Evolutionary conservation across 2,113 vertebrate species (phyloP).

Genomic region (Tamias sibiricus): DNA sequence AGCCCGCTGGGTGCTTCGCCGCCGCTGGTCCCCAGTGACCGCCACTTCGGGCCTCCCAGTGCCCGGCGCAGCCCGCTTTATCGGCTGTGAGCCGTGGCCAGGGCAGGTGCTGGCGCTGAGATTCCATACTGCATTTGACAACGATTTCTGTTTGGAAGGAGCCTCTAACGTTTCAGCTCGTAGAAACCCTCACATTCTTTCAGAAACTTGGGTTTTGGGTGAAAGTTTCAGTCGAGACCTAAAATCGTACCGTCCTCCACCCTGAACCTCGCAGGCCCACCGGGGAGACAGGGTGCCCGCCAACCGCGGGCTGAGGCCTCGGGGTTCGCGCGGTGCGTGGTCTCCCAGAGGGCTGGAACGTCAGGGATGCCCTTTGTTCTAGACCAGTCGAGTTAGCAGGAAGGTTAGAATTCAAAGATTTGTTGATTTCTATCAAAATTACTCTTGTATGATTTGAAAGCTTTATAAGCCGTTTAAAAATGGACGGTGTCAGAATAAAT

Average conservation of each 20-base stretch:
- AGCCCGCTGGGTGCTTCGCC: background rate
- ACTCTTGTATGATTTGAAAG: background rate
- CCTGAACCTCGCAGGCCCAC: background rate
- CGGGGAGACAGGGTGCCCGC: background rate
- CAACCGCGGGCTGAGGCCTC: background rate
- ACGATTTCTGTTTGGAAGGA: background rate
- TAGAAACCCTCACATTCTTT: background rate
- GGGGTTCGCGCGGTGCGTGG: background rate
- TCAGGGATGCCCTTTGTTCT: background rate
- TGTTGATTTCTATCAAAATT: background rate
- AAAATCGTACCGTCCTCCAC: background rate
- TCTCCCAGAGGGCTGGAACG: background rate
- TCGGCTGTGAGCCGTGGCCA: background rate
- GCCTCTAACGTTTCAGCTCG: background rate
- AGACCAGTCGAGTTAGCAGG: background rate
- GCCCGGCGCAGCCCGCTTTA: background rate
- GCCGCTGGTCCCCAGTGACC: background rate
- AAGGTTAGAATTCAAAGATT: background rate
- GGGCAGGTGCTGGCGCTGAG: background rate
- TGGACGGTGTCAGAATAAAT: background rate
- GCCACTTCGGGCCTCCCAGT: background rate
- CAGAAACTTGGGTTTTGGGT: background rate
- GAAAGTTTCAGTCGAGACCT: background rate
- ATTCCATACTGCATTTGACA: background rate
- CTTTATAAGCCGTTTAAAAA: background rate